These are phyloP conservation scores for Alethe castanea DNA, from an alignment of 2,113 vertebrate species.

Conservation along the genomic window DNA sequence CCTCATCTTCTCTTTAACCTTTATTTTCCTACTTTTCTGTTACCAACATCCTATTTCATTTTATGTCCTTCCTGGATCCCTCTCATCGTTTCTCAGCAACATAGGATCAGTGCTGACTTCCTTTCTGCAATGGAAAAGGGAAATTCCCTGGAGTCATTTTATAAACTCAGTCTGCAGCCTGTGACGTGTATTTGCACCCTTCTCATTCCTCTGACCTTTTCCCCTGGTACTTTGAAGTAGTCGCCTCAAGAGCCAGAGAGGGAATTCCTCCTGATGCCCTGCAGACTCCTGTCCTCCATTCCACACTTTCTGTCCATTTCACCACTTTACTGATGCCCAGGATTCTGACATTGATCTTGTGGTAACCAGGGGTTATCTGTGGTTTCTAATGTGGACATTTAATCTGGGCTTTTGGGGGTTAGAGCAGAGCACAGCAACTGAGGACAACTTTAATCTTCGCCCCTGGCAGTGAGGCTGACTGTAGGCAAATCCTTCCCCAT, in stretches of 20 bases:
- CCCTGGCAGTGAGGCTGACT: neutral
- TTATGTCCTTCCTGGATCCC: neutral
- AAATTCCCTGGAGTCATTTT: neutral
- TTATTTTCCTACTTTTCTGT: neutral
- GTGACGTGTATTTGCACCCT: neutral
- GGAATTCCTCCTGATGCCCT: neutral
- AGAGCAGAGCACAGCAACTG: neutral
- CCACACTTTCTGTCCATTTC: neutral
- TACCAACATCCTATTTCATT: neutral
- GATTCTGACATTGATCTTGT: neutral
- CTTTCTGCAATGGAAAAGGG: neutral
- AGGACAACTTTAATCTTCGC: neutral
- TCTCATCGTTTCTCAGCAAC: neutral
- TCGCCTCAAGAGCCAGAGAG: fast-evolving
- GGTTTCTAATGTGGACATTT: neutral
- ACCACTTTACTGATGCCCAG: too few relatives aligned
- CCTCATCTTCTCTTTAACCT: neutral
- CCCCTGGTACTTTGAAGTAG: neutral
- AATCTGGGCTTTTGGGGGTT: neutral
- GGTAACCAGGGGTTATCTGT: too few relatives aligned
- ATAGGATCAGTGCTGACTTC: neutral
- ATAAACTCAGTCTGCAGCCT: neutral
- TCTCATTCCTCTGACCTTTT: neutral
- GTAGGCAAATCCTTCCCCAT: neutral
- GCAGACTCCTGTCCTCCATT: neutral